These are phyloP conservation scores for Thamnophis sirtalis DNA, from an alignment of 2,113 vertebrate species.

Conservation along the genomic window DNA sequence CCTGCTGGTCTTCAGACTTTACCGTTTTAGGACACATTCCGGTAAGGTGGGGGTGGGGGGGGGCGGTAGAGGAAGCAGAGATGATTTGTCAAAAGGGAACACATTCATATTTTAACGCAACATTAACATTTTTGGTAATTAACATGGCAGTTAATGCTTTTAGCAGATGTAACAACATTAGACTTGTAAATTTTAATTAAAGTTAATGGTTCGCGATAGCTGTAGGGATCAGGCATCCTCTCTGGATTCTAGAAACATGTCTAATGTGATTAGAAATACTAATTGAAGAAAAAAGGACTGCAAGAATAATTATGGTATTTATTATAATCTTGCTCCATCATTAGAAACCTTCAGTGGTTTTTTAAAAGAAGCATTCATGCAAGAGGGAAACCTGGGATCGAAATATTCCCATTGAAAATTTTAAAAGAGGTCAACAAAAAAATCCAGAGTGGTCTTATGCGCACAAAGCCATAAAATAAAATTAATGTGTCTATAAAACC, in stretches of 20 bases:
- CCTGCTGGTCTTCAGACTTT: slow-evolving; percentile 43
- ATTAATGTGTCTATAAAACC: slow-evolving; percentile 12
- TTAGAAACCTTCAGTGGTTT: slow-evolving; percentile 53
- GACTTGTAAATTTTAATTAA: slow-evolving; percentile 84
- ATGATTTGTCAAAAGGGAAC: slow-evolving; percentile 78
- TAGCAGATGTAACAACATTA: slow-evolving; percentile 81
- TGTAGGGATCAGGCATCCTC: slow-evolving; percentile 75
- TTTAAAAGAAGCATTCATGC: slow-evolving; percentile 48
- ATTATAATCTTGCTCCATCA: slow-evolving; percentile 55
- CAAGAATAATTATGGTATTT: slow-evolving; percentile 50
- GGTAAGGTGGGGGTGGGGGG: slow-evolving; percentile 7
- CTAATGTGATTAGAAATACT: slow-evolving; percentile 74
- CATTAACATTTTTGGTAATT: slow-evolving; percentile 78
- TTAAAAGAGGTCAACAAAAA: slow-evolving; percentile 44
- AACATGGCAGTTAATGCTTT: slow-evolving; percentile 79
- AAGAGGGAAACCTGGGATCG: slow-evolving; percentile 28
- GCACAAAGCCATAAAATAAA: slow-evolving; percentile 19
- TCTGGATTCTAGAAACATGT: slow-evolving; percentile 72
- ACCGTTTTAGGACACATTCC: slow-evolving; percentile 52
- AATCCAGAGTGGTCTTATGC: slow-evolving; percentile 31
- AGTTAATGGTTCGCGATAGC: slow-evolving; percentile 78
- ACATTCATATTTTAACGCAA: slow-evolving; percentile 75
- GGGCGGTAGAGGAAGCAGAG: slow-evolving; percentile 35
- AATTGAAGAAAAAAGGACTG: slow-evolving; percentile 69
- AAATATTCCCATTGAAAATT: slow-evolving; percentile 49